Evolutionary conservation across 2,888 invertebrate genomes (phyloP), one percentile per base, ranked within the genome.

Genomic region (Cephus pulcher): DNA sequence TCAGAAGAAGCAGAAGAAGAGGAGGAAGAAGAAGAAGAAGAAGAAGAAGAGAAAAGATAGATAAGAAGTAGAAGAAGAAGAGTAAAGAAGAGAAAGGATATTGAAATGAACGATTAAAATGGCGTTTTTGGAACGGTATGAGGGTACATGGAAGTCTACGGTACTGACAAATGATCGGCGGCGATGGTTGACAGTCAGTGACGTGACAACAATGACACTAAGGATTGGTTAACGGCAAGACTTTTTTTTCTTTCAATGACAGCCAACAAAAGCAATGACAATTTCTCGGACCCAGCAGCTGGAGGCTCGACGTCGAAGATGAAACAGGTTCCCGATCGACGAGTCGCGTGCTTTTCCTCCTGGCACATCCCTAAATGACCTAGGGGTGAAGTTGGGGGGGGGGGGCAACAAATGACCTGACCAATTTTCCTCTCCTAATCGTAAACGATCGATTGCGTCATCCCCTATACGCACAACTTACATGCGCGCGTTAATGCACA

Each of bases 11-110:
- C n/a, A 73, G 34, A 76, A 71, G 75, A 40, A 74, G 74, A 80
- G 81, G 73, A 82, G 76, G 84, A 79, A 92, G 91, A 89, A 90
- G 84, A 81, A 80, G 79, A 80, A 82, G 83, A 77, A 81, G 79
- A 81, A 83, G 81, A 80, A 82, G 81, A 79, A 81, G 76, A 74
- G 69, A 78, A 78, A 83, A 79, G 75, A 80, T 77, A 79, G 77
- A 81, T 84, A 85, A 85, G 82, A 82, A 84, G 86, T 83, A 83
- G 82, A 82, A 79, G 84, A 85, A 84, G 9, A 81, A 78, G 73
- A 75, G 33, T 75, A 73, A 80, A 80, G 77, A 34, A 75, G 34
- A 80, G 56, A 71, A 74, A 81, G 78, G 82, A 79, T 56, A 56
- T 56, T 56, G 0, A 56, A 56, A 23, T 56, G 56, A 56, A 56